phyloP scores from a whole-genome alignment of 2,113 vertebrate species.

The Perca fluviatilis region DNA sequence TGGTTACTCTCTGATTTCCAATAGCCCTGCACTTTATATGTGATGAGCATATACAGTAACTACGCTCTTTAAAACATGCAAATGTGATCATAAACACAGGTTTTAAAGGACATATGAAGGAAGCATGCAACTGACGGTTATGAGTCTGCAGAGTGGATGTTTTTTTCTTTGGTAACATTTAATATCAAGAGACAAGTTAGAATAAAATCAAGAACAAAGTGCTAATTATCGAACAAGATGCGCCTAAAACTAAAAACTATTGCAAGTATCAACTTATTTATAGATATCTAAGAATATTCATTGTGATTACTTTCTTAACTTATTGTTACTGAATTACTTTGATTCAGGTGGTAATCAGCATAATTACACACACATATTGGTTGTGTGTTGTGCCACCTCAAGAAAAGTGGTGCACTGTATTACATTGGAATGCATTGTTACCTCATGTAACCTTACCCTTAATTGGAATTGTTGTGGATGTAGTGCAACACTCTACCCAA shows the following conservation, averaged over 20 bases:
- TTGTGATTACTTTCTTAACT: not conserved
- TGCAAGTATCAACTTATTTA: not conserved
- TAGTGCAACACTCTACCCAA: not conserved
- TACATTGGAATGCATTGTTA: not conserved
- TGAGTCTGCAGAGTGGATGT: not conserved
- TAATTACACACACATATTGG: not conserved
- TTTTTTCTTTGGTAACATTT: not conserved
- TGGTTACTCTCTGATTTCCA: not conserved
- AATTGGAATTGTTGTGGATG: not conserved
- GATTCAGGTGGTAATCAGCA: not conserved
- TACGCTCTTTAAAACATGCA: not conserved
- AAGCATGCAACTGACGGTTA: not conserved
- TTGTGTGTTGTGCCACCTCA: not conserved
- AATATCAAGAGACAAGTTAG: not conserved
- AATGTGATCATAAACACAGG: not conserved
- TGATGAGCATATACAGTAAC: not conserved
- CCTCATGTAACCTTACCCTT: constrained; percentile 2
- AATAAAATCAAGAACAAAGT: not conserved
- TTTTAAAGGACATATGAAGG: too few species aligned
- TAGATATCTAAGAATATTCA: not conserved
- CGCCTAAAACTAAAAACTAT: not conserved
- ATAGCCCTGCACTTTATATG: not conserved
- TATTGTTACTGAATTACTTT: constrained; percentile 1
- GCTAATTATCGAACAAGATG: not conserved
- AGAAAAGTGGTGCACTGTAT: not conserved